Evolutionary conservation across 2,113 vertebrate genomes (phyloP).

Genomic region (Pipa parva): DNA sequence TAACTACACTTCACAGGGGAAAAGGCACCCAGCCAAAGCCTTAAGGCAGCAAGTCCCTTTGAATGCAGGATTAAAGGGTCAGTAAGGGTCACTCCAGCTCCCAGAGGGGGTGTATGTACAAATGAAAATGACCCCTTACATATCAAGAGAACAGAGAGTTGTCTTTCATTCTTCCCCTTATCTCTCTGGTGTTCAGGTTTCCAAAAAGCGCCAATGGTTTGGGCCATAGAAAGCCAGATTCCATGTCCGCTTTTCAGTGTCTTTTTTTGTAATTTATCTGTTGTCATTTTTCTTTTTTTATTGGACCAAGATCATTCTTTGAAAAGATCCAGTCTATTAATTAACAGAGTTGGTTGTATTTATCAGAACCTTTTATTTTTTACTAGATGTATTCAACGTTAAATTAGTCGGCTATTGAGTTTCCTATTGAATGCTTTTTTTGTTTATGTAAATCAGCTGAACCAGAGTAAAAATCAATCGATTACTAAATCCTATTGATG

Average conservation of each 20-base stretch:
- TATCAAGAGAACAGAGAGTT: conserved; percentile 13
- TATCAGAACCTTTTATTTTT: too few relatives aligned
- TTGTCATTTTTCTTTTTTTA: neutral
- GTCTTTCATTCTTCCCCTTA: conserved; percentile 26
- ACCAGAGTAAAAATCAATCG: too few relatives aligned
- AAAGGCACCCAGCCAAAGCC: conserved; percentile 4
- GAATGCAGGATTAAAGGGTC: conserved; percentile 41
- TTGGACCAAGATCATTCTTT: neutral
- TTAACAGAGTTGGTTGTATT: too few relatives aligned
- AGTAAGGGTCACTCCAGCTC: conserved; percentile 35
- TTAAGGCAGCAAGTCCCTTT: conserved; percentile 22
- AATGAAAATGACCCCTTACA: conserved; percentile 40
- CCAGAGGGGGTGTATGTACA: conserved; percentile 40
- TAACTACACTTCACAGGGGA: conserved; percentile 2
- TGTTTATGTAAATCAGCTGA: too few relatives aligned
- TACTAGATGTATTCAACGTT: too few relatives aligned
- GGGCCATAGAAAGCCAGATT: conserved; percentile 21
- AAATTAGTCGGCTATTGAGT: too few relatives aligned
- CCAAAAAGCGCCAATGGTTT: conserved; percentile 26
- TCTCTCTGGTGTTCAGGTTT: conserved; percentile 29
- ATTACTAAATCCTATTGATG: too few relatives aligned
- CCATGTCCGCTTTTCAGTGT: neutral
- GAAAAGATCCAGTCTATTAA: too few relatives aligned
- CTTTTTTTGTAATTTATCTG: neutral
- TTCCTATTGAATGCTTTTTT: too few relatives aligned